phyloP scores from a whole-genome alignment of 1,140 invertebrate genomes.

The Drosophila orena region DNA sequence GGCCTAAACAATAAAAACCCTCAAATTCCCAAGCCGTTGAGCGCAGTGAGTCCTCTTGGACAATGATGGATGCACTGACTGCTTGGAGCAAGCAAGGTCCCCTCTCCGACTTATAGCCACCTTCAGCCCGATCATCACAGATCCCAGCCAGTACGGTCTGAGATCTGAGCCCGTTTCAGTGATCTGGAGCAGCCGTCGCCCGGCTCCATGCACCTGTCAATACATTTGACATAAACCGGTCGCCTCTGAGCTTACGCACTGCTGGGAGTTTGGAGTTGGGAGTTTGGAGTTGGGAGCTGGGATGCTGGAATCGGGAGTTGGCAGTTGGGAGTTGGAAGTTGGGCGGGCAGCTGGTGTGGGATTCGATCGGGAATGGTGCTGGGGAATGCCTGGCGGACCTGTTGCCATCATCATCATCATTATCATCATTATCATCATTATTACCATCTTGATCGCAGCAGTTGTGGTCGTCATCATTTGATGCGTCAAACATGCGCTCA shows the following conservation, averaged over 20 bases:
- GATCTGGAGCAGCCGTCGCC: conserved; percentile 70
- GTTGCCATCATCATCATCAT: conserved; percentile 53
- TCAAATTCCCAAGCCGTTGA: conserved; percentile 9
- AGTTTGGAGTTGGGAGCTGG: conserved; percentile 27
- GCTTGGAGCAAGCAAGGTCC: conserved; percentile 28
- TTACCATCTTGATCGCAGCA: conserved; percentile 7
- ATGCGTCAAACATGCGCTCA: conserved; percentile 81
- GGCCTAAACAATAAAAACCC: too few relatives aligned
- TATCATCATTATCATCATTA: conserved; percentile 6
- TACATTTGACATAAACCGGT: conserved; percentile 82
- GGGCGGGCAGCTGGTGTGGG: conserved; percentile 34
- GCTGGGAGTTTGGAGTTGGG: conserved; percentile 46
- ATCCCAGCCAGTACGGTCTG: not conserved
- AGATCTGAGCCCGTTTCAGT: conserved; percentile 36
- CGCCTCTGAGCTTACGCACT: conserved; percentile 71
- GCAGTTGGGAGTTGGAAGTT: conserved; percentile 2
- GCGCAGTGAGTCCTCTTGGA: conserved; percentile 19
- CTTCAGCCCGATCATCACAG: conserved; percentile 16
- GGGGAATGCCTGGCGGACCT: conserved; percentile 56
- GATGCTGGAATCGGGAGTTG: not conserved
- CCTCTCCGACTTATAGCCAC: conserved; percentile 11
- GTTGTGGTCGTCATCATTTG: conserved; percentile 55
- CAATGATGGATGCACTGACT: conserved; percentile 42
- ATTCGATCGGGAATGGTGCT: conserved; percentile 14
- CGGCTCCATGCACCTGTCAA: conserved; percentile 70